Conservation (phyloP, 1,140 invertebrate species). For the Telenomus remus region DNA sequence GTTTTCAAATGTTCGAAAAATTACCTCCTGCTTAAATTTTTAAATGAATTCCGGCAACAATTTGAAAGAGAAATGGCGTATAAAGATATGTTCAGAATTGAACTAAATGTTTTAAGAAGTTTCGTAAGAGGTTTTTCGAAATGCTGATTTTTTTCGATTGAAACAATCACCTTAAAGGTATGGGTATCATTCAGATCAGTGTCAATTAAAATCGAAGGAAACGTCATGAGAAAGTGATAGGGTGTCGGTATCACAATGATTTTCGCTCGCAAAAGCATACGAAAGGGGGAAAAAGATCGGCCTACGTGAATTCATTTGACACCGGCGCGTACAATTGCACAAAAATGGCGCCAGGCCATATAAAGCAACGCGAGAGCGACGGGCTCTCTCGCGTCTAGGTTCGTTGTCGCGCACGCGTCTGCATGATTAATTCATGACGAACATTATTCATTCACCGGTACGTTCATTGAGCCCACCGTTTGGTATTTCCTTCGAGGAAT, state of each 20-base stretch:
- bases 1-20: no score
- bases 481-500: conserved; percentile 66
- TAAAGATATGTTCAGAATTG: no score
- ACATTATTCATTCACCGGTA: conserved; percentile 67
- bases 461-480: conserved; percentile 56
- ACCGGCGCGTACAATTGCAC: conserved; percentile 33
- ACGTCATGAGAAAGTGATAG: background rate
- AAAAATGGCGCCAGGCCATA: conserved; percentile 44
- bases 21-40: no score
- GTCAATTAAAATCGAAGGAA: background rate
- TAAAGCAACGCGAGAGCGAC: conserved; percentile 30
- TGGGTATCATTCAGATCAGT: background rate
- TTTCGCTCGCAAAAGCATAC: background rate
- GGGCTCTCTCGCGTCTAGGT: conserved; percentile 34
- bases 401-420: conserved; percentile 54
- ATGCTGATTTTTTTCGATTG: no score
- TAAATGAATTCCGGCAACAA: no score
- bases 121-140: no score
- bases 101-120: no score
- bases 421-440: conserved; percentile 68
- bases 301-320: conserved; percentile 43
- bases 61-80: no score
- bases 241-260: conserved; percentile 13
- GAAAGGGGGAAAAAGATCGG: background rate
- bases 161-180: no score